Evolutionary conservation across 2,888 invertebrate species (phyloP).

Genomic region (Trachelus tabidus): DNA sequence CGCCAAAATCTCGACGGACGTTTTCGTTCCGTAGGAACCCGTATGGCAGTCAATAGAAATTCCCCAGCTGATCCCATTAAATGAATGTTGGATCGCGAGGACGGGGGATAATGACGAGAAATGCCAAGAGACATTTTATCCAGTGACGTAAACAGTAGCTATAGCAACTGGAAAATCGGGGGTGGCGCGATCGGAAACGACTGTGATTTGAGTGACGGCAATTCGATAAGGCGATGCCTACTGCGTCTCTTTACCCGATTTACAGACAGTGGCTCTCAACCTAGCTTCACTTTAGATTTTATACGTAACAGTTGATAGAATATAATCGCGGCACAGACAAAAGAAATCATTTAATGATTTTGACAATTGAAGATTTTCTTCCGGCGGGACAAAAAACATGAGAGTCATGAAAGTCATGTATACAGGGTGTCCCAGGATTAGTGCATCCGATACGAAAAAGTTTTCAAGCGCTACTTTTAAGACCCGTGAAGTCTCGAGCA

Average conservation of each 20-base stretch:
- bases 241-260: neutral
- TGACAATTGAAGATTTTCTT: no score
- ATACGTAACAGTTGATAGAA: no score
- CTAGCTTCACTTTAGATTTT: no score
- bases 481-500: no score
- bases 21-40: neutral
- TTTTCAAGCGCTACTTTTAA: no score
- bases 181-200: slow-evolving; percentile 3
- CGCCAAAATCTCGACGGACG: neutral
- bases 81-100: neutral
- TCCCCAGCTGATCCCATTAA: neutral
- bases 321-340: no score
- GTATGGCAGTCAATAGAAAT: neutral
- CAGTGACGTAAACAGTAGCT: neutral
- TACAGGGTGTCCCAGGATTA: no score
- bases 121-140: neutral
- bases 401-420: no score
- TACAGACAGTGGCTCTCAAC: neutral
- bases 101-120: neutral
- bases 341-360: no score
- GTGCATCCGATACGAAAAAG: no score
- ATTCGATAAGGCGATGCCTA: slow-evolving; percentile 10
- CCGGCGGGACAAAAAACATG: no score
- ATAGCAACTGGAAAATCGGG: slow-evolving; percentile 16
- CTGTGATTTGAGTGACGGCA: slow-evolving; percentile 22